A percentile compares a stretch with the other conserved stretches of the same genome.
These are phyloP conservation scores for Drosophila eugracilis DNA, from an alignment of 1,140 invertebrate species.

Conservation along the genomic window DNA sequence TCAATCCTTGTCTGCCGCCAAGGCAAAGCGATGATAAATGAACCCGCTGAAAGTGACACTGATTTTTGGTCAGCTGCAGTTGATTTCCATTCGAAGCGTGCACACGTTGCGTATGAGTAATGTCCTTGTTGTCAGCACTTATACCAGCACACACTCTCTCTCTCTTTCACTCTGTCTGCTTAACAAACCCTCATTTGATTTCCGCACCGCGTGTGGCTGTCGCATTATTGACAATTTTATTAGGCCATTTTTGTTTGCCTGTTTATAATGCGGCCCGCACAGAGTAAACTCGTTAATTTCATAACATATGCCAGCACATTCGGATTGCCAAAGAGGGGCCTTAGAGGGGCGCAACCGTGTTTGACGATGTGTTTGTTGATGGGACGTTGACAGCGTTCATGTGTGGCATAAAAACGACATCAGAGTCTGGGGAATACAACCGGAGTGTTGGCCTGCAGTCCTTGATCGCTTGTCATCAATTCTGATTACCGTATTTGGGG, in stretches of 20 bases:
- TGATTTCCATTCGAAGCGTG: conserved; percentile 45
- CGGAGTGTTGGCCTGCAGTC: conserved; percentile 20
- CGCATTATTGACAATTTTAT: conserved; percentile 76
- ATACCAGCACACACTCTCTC: too few relatives aligned
- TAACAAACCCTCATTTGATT: conserved; percentile 30
- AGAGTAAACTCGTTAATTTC: conserved; percentile 73
- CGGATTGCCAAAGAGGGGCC: neutral
- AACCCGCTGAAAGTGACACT: conserved; percentile 61
- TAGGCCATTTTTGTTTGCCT: conserved; percentile 56
- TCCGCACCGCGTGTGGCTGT: conserved; percentile 14
- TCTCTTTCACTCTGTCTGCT: neutral
- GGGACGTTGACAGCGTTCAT: conserved; percentile 33
- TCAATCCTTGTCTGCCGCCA: conserved; percentile 22
- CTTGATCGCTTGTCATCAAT: conserved; percentile 40
- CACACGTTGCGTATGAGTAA: conserved; percentile 69
- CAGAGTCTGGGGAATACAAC: conserved; percentile 35
- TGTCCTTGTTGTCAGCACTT: conserved; percentile 32
- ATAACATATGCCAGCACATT: conserved; percentile 57
- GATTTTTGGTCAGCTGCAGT: conserved; percentile 71
- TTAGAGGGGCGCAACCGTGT: neutral
- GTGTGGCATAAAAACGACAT: conserved; percentile 44
- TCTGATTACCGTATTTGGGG: conserved; percentile 30
- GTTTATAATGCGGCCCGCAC: conserved; percentile 50
- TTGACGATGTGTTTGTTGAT: conserved; percentile 40
- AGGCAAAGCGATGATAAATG: conserved; percentile 70